Evolutionary conservation across 2,888 invertebrate species (phyloP).

Genomic region (Dichetophora obliterata): DNA sequence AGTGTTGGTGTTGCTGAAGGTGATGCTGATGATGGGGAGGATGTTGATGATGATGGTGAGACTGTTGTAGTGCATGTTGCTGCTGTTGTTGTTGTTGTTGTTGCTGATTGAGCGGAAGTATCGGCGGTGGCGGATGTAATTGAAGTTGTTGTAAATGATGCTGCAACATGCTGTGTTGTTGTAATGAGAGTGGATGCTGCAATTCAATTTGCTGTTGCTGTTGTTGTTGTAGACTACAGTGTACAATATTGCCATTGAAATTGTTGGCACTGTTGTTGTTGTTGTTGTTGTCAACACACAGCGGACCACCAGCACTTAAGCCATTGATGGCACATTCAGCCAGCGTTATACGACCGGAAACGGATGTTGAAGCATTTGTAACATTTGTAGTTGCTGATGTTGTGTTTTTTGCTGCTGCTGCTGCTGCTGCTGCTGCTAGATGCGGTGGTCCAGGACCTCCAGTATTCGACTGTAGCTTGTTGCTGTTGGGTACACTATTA

Average conservation of each 20-base stretch:
- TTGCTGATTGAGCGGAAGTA: conserved; percentile 5
- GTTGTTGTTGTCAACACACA: conserved; percentile 34
- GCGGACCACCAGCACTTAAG: conserved; percentile 2
- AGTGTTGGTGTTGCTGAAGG: conserved; percentile 46
- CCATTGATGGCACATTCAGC: conserved; percentile 16
- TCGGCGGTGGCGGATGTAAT: conserved; percentile 35
- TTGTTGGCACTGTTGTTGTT: conserved; percentile 31
- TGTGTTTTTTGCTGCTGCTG: conserved; percentile 45
- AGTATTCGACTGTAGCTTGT: conserved; percentile 43
- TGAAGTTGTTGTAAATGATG: conserved; percentile 45
- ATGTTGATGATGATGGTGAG: conserved; percentile 36
- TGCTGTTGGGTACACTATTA: conserved; percentile 48
- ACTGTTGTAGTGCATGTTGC: conserved; percentile 44
- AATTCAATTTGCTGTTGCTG: conserved; percentile 47
- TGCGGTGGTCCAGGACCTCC: conserved; percentile 41
- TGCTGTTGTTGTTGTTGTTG: conserved; percentile 49
- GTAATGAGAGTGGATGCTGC: conserved; percentile 36
- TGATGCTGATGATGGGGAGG: conserved; percentile 43
- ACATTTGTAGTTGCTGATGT: conserved; percentile 56
- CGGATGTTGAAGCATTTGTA: conserved; percentile 49
- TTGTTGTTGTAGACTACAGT: conserved; percentile 46
- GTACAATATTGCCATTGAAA: conserved; percentile 41
- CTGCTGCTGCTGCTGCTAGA: conserved; percentile 42
- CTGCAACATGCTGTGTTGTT: conserved; percentile 46
- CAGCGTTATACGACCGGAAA: conserved; percentile 18